A percentile compares a stretch with the other conserved stretches of the same genome.
phyloP scores from a whole-genome alignment of 2,888 invertebrate genomes.

The Cantharis rustica region DNA sequence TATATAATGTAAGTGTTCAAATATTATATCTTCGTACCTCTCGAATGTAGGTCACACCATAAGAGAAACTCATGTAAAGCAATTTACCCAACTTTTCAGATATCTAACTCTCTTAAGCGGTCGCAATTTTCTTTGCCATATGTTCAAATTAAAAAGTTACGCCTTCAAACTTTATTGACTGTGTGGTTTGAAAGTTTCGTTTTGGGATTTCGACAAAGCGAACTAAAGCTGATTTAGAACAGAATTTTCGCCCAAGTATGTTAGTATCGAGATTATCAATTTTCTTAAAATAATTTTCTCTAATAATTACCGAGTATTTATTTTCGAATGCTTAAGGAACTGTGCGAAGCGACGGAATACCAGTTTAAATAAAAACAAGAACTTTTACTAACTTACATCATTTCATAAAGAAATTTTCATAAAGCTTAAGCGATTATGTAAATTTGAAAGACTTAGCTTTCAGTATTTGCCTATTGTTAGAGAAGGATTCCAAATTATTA shows the following conservation, averaged over 20 bases:
- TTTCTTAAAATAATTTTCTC: not conserved
- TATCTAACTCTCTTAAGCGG: conserved; percentile 31
- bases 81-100: conserved; percentile 30
- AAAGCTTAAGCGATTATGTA: not conserved
- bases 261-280: not conserved
- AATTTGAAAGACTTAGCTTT: not conserved
- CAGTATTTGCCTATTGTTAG: not conserved
- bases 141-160: conserved; percentile 34
- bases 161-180: conserved; percentile 34
- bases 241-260: conserved; percentile 20
- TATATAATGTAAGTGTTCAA: not conserved
- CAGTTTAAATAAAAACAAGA: not conserved
- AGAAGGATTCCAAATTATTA: not conserved
- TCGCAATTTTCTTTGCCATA: conserved; percentile 31
- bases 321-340: not conserved
- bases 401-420: not conserved
- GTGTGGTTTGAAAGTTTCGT: conserved; percentile 34
- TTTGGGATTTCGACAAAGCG: conserved; percentile 29
- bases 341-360: not conserved
- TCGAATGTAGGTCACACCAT: conserved; percentile 15
- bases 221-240: conserved; percentile 25
- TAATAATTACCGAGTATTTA: not conserved
- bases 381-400: not conserved
- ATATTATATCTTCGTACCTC: not conserved
- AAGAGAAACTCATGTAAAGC: conserved; percentile 24